Evolutionary conservation across 2,113 vertebrate genomes (phyloP).

Genomic region (Forbesichthys agassizii): DNA sequence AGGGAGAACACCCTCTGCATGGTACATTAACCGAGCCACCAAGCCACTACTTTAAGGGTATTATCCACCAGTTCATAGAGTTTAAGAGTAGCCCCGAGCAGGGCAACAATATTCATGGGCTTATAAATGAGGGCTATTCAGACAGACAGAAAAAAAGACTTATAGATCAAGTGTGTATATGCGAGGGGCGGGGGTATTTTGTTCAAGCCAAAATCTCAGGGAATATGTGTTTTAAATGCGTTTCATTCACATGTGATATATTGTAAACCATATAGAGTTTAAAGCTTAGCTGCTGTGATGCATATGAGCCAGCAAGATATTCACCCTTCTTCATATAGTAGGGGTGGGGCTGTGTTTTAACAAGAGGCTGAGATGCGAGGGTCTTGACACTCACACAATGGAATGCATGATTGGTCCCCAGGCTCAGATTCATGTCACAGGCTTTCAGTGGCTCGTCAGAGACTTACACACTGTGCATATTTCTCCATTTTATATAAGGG

Average conservation of each 20-base stretch:
- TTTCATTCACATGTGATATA: conserved; percentile 19
- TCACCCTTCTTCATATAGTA: conserved; percentile 21
- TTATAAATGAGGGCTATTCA: conserved; percentile 56
- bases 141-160: conserved; percentile 28
- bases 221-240: conserved; percentile 33
- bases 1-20: conserved; percentile 23
- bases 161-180: conserved; percentile 35
- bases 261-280: conserved; percentile 13
- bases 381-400: conserved; percentile 44
- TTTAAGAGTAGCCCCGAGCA: conserved; percentile 64
- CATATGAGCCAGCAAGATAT: conserved; percentile 32
- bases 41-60: conserved; percentile 46
- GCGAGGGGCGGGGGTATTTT: conserved; percentile 36
- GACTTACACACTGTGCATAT: conserved; percentile 48
- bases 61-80: conserved; percentile 58
- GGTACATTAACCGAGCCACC: conserved; percentile 53
- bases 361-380: conserved; percentile 35
- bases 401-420: conserved; percentile 56
- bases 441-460: conserved; percentile 66
- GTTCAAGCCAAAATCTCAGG: conserved; percentile 27
- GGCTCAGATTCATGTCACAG: conserved; percentile 56
- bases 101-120: conserved; percentile 46
- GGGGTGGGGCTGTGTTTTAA: conserved; percentile 39
- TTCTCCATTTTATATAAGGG: conserved; percentile 61
- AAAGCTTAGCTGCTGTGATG: conserved; percentile 18